Percentiles rank a stretch among this genome's conserved stretches.
These are phyloP conservation scores for Alloplasta piceator DNA, from an alignment of 2,888 invertebrate genomes.

Conservation along the genomic window DNA sequence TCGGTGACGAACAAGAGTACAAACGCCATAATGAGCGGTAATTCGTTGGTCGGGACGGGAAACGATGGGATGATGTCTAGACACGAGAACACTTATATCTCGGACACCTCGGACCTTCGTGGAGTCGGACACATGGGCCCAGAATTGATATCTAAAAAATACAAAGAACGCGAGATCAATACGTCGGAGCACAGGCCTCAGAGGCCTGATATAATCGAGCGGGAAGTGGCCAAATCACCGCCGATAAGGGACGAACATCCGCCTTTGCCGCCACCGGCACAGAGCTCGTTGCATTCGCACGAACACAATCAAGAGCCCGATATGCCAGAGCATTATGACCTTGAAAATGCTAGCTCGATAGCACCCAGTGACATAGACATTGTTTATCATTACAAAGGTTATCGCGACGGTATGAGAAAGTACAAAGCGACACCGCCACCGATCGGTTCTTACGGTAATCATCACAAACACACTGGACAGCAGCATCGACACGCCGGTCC, in stretches of 20 bases:
- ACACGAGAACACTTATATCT: slow-evolving; percentile 87
- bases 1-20: slow-evolving; percentile 92
- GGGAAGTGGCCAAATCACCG: slow-evolving; percentile 94
- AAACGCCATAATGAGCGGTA: slow-evolving; percentile 89
- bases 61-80: slow-evolving; percentile 89
- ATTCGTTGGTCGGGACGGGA: slow-evolving; percentile 88
- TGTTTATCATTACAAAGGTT: slow-evolving; percentile 97
- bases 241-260: slow-evolving; percentile 92
- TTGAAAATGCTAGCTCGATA: slow-evolving; percentile 98
- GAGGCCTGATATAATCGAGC: slow-evolving; percentile 96
- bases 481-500: slow-evolving; percentile 85
- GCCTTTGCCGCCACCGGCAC: slow-evolving; percentile 90
- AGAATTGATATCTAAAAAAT: slow-evolving; percentile 94
- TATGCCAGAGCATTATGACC: slow-evolving; percentile 96
- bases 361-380: slow-evolving; percentile 99
- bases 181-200: slow-evolving; percentile 90
- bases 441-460: slow-evolving; percentile 90
- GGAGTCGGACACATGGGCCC: slow-evolving; percentile 92
- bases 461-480: slow-evolving; percentile 88
- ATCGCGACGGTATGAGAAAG: slow-evolving; percentile 94
- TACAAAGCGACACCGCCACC: slow-evolving; percentile 95
- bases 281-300: slow-evolving; percentile 88
- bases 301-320: slow-evolving; percentile 90
- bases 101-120: slow-evolving; percentile 88
- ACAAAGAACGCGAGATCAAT: slow-evolving; percentile 93